phyloP scores from a whole-genome alignment of 2,888 invertebrate species.

The Beris morrisii region DNA sequence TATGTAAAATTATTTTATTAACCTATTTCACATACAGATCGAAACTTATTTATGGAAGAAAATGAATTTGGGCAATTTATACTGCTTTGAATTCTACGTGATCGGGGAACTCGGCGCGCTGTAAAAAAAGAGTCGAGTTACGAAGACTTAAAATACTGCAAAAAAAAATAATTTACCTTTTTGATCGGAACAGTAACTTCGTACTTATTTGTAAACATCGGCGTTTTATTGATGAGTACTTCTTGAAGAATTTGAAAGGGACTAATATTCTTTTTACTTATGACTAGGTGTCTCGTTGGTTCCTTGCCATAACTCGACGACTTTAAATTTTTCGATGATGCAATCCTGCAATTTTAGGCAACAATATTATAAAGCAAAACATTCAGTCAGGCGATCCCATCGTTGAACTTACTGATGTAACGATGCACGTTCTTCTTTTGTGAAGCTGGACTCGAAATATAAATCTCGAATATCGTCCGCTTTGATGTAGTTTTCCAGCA shows the following conservation, averaged over 20 bases:
- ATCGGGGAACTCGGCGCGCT: conserved; percentile 12
- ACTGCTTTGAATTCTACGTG: not conserved
- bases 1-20: not conserved
- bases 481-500: conserved; percentile 54
- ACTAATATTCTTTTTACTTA: conserved; percentile 49
- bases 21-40: conserved; percentile 24
- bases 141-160: not conserved
- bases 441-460: conserved; percentile 63
- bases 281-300: conserved; percentile 51
- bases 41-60: not conserved
- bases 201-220: conserved; percentile 49
- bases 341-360: conserved; percentile 47
- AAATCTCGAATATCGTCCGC: conserved; percentile 62
- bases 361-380: not conserved
- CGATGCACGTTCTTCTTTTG: conserved; percentile 64
- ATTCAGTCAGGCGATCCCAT: conserved; percentile 7
- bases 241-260: conserved; percentile 47
- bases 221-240: conserved; percentile 47
- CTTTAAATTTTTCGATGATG: conserved; percentile 56
- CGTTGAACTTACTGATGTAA: conserved; percentile 60
- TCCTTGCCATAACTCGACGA: conserved; percentile 60
- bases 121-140: not conserved
- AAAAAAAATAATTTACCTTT: conserved; percentile 41
- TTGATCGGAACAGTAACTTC: conserved; percentile 51
- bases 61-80: not conserved